Evolutionary conservation across 2,888 invertebrate genomes (phyloP), one percentile per base, ranked within the genome.

Genomic region (Esperia sulphurella): DNA sequence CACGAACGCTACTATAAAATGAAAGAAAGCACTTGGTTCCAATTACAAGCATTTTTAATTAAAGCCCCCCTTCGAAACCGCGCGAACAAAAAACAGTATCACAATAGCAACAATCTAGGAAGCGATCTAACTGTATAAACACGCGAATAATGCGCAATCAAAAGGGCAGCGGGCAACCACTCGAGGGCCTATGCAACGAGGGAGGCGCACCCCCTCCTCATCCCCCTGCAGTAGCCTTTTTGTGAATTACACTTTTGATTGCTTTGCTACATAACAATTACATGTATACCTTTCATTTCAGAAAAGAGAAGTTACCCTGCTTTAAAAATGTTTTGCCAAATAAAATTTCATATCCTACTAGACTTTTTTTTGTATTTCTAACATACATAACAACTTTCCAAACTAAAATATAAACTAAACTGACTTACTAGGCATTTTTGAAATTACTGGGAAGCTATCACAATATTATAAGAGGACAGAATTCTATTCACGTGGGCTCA

Each of bases 71-170:
- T 79, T 78, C 75, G 72, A 72, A 81, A 82, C 70, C 71, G 68
- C 74, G 71, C 73, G 62, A 71, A 72, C 79, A 83, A 84, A 86
- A 85, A 84, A 79, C 68, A 67, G 65, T 75, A 81, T 80, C 79
- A 88, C 88, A 87, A 88, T 85, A 85, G 84, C 78, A 83, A 83
- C 87, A 87, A 89, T 87, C 86, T 86, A 86, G 82, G 76, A 84
- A 84, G 76, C 83, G 84, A 87, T 88, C 87, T 86, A 87, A 88
- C 84, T 85, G 84, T 85, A 86, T 86, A 86, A 86, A 87, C 83
- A 84, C 78, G 81, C 82, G 75, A 85, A 85, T 86, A 89, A 88
- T 86, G 82, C 78, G 80, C 87, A 88, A 86, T 87, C 86, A 88
- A 86, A 86, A 87, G 86, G 86, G 87, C 86, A 84, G 75, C 75